Base-by-base conservation (phyloP, 2,113 vertebrate genomes). In the Propithecus coquereli region DNA sequence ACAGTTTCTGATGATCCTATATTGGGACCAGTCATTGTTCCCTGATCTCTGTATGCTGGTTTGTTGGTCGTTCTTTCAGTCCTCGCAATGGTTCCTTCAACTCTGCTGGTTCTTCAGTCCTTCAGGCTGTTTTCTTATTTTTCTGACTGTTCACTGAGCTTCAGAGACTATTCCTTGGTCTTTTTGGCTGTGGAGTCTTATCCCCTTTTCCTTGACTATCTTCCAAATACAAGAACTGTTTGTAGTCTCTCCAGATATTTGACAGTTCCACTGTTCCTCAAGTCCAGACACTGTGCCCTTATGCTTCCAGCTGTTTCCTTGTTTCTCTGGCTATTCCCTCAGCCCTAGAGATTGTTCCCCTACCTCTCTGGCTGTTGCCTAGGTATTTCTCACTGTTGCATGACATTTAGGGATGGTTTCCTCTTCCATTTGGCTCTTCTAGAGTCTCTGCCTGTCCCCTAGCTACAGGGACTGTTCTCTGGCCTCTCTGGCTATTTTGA, bases 61-160 rank as follows among this genome's bases (percentile, higher is more conserved):
- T 90, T 87, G 18, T 91, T 87, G 68, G 43, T n/a, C 91, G 10
- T 90, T 86, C 22, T 66, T 93, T 95, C 59, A 74, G 50, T 92
- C 66, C 34, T 50, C 45, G 9, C 7, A 80, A 43, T 81, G 52
- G 2, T 86, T 96, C 65, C 63, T 74, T 80, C 27, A 47, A 80
- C 32, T 94, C 43, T 79, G 54, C 37, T 89, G 52, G 54, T 47
- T 83, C n/a, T 9, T 37, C 23, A 32, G 30, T n/a, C 23, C 52
- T 76, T 59, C 50, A 45, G 83, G 80, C 68, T 87, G 34, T 84
- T 96, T 37, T 54, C 8, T 40, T 32, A 47, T 80, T 85, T 61
- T 94, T 80, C 63, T 80, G 57, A 76, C 13, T 63, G 37, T 77
- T 86, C 27, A 40, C 12, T 85, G 54, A 43, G 32, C 79, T 66